These are phyloP conservation scores for Drosophila arawakana DNA, from an alignment of 1,140 invertebrate species.

Conservation along the genomic window DNA sequence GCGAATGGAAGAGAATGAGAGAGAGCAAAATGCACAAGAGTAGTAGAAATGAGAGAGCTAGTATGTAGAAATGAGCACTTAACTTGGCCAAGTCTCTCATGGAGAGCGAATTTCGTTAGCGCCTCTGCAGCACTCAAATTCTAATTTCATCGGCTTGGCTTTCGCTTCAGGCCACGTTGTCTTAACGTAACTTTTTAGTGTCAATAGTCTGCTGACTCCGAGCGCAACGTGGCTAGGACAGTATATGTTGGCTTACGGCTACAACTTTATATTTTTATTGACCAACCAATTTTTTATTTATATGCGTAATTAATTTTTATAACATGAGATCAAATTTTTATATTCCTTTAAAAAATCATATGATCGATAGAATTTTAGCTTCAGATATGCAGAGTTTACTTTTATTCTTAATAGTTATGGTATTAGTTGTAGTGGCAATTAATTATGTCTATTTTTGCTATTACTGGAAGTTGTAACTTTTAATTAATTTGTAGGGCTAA, in stretches of 20 bases:
- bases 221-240: constrained; percentile 19
- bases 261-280: no score
- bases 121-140: background rate
- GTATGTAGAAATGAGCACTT: background rate
- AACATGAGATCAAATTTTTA: no score
- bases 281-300: no score
- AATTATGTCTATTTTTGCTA: background rate
- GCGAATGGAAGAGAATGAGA: background rate
- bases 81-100: background rate
- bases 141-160: background rate
- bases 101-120: background rate
- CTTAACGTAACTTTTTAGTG: constrained; percentile 27
- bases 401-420: no score
- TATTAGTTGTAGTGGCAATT: background rate
- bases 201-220: background rate
- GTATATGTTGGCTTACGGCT: background rate
- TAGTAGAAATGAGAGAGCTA: background rate
- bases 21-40: background rate
- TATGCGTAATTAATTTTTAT: no score
- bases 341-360: no score
- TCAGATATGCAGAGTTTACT: no score
- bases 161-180: background rate
- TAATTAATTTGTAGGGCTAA: constrained; percentile 13
- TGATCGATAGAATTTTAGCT: no score
- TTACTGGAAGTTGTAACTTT: background rate